Evolutionary conservation across 2,113 vertebrate genomes (phyloP), one percentile per base, ranked within the genome.

Genomic region (Apistogramma diplotaenia): DNA sequence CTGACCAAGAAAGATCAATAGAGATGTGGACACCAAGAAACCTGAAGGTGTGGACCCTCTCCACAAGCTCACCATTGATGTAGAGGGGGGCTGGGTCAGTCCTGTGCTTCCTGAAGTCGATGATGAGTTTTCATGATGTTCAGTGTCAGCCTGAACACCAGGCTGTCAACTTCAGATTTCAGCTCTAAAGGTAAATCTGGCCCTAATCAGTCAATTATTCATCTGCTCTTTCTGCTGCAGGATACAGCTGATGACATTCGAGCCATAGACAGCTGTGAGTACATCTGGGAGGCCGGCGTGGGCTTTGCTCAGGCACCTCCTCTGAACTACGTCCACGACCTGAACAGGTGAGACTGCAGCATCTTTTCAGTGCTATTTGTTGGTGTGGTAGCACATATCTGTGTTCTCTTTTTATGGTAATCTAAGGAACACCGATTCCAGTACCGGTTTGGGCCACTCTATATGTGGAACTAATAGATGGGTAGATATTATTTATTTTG

Each of bases 221-320:
- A n/a, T 18, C 9, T 11, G 11, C 53, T 0, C 19, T 75, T 12
- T 80, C 5, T 25, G 16, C 61, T 72, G 27, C 86, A 99, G 98
- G 98, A 98, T 54, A 88, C 94, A 1, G 92, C 94, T 0, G 97
- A 97, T 89, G 98, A 98, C 84, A 92, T 97, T 16, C 96, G 95
- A 49, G 95, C 96, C n/a, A 95, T 99, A 0, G 98, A 99, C 95
- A 99, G 98, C 94, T 99, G 98, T 78, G 98, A 99, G 86, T 98
- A 98, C 95, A 99, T 99, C 93, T 99, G 98, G 98, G 98, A 99
- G 93, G 97, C 98, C 0, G 98, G 98, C 0, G 98, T 99, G 84
- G 98, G 98, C 85, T 99, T 99, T 25, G 97, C 98, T 75, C 97
- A 98, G 82, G 96, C 98, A 1, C 98, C 98, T 0, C 96, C 96